Base-by-base conservation (phyloP, 2,888 invertebrate species). In the Diogma glabrata region DNA sequence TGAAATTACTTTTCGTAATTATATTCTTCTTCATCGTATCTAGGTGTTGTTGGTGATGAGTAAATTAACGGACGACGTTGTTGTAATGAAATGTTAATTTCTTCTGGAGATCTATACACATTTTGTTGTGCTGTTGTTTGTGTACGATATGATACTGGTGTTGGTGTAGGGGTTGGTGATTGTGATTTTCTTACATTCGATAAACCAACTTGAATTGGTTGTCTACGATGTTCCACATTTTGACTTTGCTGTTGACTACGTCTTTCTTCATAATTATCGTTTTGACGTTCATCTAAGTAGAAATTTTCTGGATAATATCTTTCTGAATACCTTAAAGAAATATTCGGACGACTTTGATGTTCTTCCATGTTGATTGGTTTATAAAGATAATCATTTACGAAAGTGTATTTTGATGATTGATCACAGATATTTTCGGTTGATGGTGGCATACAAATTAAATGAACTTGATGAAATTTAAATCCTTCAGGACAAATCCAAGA, bases 401-500 rank as follows among this genome's bases (percentile, higher is more conserved):
- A 89, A 67, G 91, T 90, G 67, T 84, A 92, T 64, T 89, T 86
- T 7, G 88, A 82, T 0, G 91, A 91, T 67, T 87, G 87, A 60
- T 86, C 82, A 72, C 92, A 93, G 62, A 84, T 89, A 70, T 87
- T 91, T 62, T 92, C 92, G 53, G 83, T 83, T 22, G 84, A 84
- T 4, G 90, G 89, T 4, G 91, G 91, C 87, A 92, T 91, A 71
- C 92, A 93, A 66, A 92, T 92, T 55, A 93, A 71, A 65, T 93
- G 92, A 12, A 92, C 89, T 82, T 91, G 75, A 50, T 72, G 69
- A 60, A 69, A 70, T 10, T 64, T 67, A 49, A 92, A 91, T 51
- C 90, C 90, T 61, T 90, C 88, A 0, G 92, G 92, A 61, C 92
- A 93, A 61, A 92, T 84, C 91, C 92, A 93, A 3, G 91, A 91